phyloP scores from a whole-genome alignment of 2,888 invertebrate species.

The Drosophila barbarae region DNA sequence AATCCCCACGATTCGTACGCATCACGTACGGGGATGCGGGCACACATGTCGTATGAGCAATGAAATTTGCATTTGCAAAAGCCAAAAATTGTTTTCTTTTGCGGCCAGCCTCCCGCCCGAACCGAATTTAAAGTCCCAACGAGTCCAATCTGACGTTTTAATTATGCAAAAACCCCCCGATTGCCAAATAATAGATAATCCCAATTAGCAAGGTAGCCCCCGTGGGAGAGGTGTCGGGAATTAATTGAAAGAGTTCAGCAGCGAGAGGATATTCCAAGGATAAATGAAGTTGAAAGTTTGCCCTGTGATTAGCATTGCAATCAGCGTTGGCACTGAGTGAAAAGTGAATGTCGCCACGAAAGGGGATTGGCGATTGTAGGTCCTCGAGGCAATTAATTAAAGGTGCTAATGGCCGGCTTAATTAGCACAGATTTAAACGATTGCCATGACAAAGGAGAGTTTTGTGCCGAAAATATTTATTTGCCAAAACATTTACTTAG shows the following conservation, averaged over 20 bases:
- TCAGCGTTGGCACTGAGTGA: background rate
- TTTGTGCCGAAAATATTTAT: slow-evolving; percentile 1
- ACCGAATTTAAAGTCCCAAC: slow-evolving; percentile 28
- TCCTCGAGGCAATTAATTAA: slow-evolving; percentile 24
- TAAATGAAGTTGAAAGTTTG: slow-evolving; percentile 38
- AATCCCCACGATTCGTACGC: slow-evolving; percentile 4
- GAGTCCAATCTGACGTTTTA: slow-evolving; percentile 54
- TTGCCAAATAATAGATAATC: slow-evolving; percentile 55
- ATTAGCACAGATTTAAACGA: slow-evolving; percentile 8
- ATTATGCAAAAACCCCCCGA: slow-evolving; percentile 56
- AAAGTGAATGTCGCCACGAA: background rate
- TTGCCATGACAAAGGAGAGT: background rate
- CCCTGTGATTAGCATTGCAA: slow-evolving; percentile 40
- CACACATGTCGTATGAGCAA: slow-evolving; percentile 51
- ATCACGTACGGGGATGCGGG: slow-evolving; percentile 25
- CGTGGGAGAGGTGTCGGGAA: slow-evolving; percentile 4
- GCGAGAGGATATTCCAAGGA: background rate
- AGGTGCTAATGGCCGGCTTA: slow-evolving; percentile 8
- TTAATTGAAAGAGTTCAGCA: slow-evolving; percentile 37
- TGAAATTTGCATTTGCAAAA: slow-evolving; percentile 42
- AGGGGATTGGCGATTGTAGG: background rate
- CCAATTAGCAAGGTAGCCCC: slow-evolving; percentile 46
- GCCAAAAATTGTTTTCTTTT: slow-evolving; percentile 25
- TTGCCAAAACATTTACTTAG: slow-evolving; percentile 15
- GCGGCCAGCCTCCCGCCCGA: background rate